A percentile compares a stretch with the other conserved stretches of the same genome.
phyloP scores from a whole-genome alignment of 2,797 vertebrate species.

The Chloroceryle amazona region DNA sequence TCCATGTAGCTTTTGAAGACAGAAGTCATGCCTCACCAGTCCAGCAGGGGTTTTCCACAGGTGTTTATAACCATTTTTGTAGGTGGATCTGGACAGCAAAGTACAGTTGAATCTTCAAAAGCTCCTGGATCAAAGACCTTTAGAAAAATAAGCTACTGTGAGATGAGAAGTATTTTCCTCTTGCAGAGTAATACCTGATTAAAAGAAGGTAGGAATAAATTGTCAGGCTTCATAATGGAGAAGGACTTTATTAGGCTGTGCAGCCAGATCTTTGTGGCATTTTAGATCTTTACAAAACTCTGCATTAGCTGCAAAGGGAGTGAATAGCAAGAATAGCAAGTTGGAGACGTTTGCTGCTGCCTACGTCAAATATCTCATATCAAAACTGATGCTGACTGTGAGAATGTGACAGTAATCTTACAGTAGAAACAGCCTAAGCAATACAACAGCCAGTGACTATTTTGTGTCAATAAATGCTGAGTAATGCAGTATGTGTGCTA shows the following conservation, averaged over 20 bases:
- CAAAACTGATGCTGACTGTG: background rate
- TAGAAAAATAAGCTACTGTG: background rate
- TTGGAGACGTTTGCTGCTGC: background rate
- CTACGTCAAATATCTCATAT: background rate
- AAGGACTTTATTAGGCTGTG: background rate
- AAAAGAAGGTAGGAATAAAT: background rate
- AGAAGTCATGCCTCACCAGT: background rate
- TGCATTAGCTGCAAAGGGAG: background rate
- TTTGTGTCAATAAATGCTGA: background rate
- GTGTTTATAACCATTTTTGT: background rate
- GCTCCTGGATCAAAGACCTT: background rate
- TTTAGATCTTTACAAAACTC: background rate
- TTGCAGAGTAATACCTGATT: background rate
- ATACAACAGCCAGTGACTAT: background rate
- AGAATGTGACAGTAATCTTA: background rate
- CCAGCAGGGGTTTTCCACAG: background rate
- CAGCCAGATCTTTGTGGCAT: background rate
- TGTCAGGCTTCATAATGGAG: background rate
- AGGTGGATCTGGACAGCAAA: background rate
- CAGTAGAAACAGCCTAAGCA: background rate
- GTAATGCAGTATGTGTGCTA: background rate
- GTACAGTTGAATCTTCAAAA: background rate
- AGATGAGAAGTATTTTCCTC: background rate
- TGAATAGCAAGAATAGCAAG: background rate
- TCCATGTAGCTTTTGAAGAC: background rate